These are phyloP conservation scores for Sigmodon hispidus DNA, from an alignment of 2,113 vertebrate genomes.

Conservation along the genomic window DNA sequence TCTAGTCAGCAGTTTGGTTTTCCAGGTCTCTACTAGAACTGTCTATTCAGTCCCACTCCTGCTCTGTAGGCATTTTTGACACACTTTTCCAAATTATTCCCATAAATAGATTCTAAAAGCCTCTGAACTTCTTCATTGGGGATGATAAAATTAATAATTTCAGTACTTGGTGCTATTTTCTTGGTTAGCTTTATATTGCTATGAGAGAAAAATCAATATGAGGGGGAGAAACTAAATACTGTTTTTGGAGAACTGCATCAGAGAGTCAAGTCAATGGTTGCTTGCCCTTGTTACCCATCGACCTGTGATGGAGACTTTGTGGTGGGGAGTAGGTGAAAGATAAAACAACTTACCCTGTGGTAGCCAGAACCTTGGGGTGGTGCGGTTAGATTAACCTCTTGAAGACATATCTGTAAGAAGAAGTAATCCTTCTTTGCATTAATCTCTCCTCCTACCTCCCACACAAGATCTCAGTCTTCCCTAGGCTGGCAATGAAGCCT, in stretches of 20 bases:
- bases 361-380: neutral
- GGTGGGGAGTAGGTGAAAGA: neutral
- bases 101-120: neutral
- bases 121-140: neutral
- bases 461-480: neutral
- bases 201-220: neutral
- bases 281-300: neutral
- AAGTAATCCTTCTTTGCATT: neutral
- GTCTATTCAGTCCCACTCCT: neutral
- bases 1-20: neutral
- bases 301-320: neutral
- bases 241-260: neutral
- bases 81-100: neutral
- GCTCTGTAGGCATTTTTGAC: neutral
- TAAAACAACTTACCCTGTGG: neutral
- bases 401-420: neutral
- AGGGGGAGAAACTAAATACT: neutral
- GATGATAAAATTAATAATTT: neutral
- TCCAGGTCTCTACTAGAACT: neutral
- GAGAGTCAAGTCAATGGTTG: neutral
- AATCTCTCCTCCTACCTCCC: no score
- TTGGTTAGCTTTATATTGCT: neutral
- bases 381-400: neutral
- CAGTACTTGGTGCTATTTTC: neutral
- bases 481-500: neutral